Base-by-base conservation (phyloP, 1,140 invertebrate species). In the Rhagoletis zephyria region DNA sequence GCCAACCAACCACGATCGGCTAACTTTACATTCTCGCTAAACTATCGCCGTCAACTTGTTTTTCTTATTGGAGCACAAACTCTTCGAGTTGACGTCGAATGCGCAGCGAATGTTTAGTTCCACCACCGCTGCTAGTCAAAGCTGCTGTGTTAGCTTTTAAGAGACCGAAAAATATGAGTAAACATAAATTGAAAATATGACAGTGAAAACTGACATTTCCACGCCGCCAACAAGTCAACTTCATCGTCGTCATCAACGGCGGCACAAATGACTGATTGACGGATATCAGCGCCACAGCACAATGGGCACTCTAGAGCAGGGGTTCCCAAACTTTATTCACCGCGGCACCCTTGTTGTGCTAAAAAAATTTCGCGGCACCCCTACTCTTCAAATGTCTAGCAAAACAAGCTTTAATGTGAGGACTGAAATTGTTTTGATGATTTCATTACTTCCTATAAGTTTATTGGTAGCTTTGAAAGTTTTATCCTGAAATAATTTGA, bases 101-200 rank as follows among this genome's bases (percentile, higher is more conserved):
- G 70, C 45, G 4, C 14, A n/a, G n/a, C 30, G 19, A 67, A 67
- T 7, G n/a, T 48, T 7, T 48, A 4, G 74, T 81, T 30, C n/a
- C 48, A 81, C 19, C 45, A 56, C 48, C 74, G n/a, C 3, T 4
- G 74, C 48, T 19, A 77, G 14, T n/a, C 9, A 77, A 51, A 6
- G 48, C 16, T 51, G 51, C 48, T 81, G 74, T 6, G 74, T 6
- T 12, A 48, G 45, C 16, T 81, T 81, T 81, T 81, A 56, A 56
- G 16, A n/a, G 45, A 81, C 74, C 74, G 48, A 81, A 81, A 74
- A 81, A 81, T 81, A 81, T 81, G 74, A 30, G 48, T 30, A 19
- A 81, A 30, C 74, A 81, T 56, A 81, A 81, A 81, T 81, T 81
- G 74, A 81, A 81, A 81, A 56, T 81, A 81, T 81, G 74, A 81